A percentile compares a stretch with the other conserved stretches of the same genome.
phyloP scores from a whole-genome alignment of 2,113 vertebrate genomes.

The Noctilio leporinus region DNA sequence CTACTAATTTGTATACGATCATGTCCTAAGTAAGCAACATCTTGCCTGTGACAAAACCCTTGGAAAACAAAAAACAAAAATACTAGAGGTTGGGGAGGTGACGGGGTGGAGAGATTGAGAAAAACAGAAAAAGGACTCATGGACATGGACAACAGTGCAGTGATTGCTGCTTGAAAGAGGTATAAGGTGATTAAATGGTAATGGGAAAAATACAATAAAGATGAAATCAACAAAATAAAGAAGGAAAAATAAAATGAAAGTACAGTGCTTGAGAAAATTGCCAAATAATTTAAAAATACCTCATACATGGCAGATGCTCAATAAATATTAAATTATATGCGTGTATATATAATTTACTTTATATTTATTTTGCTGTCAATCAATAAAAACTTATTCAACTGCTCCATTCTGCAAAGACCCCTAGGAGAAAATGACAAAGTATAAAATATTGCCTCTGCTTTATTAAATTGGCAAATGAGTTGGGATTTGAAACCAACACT shows the following conservation, averaged over 20 bases:
- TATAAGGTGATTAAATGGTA: too few species aligned
- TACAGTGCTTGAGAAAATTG: neutral
- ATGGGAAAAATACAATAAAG: too few species aligned
- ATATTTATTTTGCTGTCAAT: neutral
- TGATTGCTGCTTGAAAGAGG: too few species aligned
- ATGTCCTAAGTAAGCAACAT: neutral
- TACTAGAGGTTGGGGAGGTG: neutral
- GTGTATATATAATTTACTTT: neutral
- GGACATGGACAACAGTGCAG: too few species aligned
- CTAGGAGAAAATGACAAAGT: neutral
- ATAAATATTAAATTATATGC: neutral
- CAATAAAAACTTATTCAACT: neutral
- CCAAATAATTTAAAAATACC: neutral
- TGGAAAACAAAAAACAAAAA: neutral
- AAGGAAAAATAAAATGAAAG: neutral
- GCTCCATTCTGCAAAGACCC: neutral
- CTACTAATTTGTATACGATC: neutral
- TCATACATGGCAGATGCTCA: neutral
- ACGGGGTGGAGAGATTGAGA: too few species aligned
- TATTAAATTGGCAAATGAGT: neutral
- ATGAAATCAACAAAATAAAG: too few species aligned
- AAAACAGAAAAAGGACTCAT: too few species aligned
- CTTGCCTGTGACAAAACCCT: neutral
- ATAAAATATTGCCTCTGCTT: neutral
- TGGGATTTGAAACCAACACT: neutral